These are phyloP conservation scores for Sturmia bella DNA, from an alignment of 2,888 invertebrate genomes.

Conservation along the genomic window DNA sequence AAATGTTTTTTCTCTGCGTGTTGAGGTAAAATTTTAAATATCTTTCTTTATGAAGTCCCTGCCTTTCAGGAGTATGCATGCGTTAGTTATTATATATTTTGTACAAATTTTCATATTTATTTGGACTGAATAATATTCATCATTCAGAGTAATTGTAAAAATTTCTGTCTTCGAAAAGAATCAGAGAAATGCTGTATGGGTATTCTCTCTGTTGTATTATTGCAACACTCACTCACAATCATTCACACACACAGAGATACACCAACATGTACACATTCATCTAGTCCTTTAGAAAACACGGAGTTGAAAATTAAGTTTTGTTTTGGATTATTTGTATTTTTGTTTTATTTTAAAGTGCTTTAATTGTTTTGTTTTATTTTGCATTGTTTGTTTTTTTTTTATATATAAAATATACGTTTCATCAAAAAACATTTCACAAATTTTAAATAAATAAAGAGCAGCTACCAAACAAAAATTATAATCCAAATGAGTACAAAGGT, in stretches of 20 bases:
- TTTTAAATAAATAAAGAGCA: constrained; percentile 43
- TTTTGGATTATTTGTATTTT: constrained; percentile 34
- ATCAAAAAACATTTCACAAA: constrained; percentile 13
- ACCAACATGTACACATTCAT: neutral
- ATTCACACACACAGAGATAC: neutral
- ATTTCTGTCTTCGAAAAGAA: too few relatives aligned
- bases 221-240: neutral
- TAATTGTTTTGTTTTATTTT: constrained; percentile 22
- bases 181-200: too few relatives aligned
- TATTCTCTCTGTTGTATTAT: too few relatives aligned
- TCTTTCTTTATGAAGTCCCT: too few relatives aligned
- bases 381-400: constrained; percentile 42
- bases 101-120: too few relatives aligned
- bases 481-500: constrained; percentile 8
- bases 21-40: too few relatives aligned
- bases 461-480: constrained; percentile 5
- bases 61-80: too few relatives aligned
- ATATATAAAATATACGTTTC: constrained; percentile 8
- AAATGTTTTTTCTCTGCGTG: too few relatives aligned
- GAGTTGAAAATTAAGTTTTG: constrained; percentile 36
- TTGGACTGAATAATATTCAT: too few relatives aligned
- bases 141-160: too few relatives aligned
- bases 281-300: constrained; percentile 2
- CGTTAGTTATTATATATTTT: too few relatives aligned
- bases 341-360: constrained; percentile 29